A percentile compares a stretch with the other conserved stretches of the same genome.
phyloP scores from a whole-genome alignment of 53 echinoderm and acorn worm genomes.

The Patiria pectinifera region DNA sequence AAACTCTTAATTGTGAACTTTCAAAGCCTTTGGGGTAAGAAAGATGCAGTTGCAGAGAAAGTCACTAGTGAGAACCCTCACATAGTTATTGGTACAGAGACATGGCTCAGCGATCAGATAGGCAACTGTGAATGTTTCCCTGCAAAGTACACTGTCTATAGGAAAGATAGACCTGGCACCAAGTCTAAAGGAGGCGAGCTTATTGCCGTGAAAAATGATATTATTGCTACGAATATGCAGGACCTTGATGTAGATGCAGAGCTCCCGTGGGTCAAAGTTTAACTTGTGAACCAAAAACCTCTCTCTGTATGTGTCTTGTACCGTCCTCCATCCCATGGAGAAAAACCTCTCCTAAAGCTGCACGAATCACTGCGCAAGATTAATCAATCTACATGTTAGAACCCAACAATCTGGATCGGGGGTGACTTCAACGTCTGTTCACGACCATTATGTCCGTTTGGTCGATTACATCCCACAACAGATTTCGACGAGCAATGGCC shows the following conservation, averaged over 20 bases:
- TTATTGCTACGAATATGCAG: neutral
- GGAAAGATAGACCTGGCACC: neutral
- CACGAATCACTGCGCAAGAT: too few species aligned
- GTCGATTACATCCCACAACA: too few species aligned
- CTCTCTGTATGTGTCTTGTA: neutral
- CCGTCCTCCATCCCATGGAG: too few species aligned
- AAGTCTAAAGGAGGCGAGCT: constrained; percentile 9
- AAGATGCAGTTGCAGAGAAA: neutral
- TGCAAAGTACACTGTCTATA: constrained; percentile 36
- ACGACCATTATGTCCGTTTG: too few species aligned
- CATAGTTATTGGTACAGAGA: too few species aligned
- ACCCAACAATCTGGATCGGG: too few species aligned
- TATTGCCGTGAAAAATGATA: constrained; percentile 34
- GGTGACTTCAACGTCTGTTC: too few species aligned
- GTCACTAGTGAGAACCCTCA: too few species aligned
- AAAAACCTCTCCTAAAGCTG: too few species aligned
- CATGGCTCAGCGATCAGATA: constrained; percentile 22
- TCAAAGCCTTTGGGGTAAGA: neutral
- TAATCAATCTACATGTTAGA: too few species aligned
- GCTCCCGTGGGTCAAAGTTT: constrained; percentile 9
- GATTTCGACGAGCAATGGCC: too few species aligned
- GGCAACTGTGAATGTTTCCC: constrained; percentile 36
- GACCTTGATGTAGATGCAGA: constrained; percentile 42
- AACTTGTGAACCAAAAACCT: neutral
- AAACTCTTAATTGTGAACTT: neutral